Conservation (phyloP, 2,113 vertebrate species). For the Turnix velox region DNA sequence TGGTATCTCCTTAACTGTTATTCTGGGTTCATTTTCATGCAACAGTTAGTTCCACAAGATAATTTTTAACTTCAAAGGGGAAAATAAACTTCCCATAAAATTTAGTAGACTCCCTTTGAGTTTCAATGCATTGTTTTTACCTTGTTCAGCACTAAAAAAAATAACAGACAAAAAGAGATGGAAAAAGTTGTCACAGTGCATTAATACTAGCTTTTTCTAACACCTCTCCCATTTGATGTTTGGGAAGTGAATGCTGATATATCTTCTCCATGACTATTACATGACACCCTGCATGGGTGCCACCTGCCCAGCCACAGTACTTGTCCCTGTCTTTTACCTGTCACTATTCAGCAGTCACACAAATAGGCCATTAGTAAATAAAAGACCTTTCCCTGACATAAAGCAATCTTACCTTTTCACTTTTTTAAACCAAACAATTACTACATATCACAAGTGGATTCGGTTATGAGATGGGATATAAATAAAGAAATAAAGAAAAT, state of each 20-base stretch:
- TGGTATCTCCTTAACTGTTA: not conserved
- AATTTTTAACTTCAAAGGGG: not conserved
- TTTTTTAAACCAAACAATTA: not conserved
- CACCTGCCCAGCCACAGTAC: not conserved
- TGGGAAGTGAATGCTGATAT: not conserved
- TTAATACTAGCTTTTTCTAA: not conserved
- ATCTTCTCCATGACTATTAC: not conserved
- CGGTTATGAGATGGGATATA: not conserved
- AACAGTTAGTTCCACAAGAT: not conserved
- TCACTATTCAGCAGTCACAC: not conserved
- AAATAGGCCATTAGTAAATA: not conserved
- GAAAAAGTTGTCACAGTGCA: not conserved
- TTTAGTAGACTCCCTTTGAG: not conserved
- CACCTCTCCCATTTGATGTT: not conserved
- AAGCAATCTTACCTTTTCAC: not conserved
- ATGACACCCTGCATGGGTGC: not conserved
- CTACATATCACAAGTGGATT: not conserved
- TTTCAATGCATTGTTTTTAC: not conserved
- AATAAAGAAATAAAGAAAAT: no score
- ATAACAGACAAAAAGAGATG: fast-evolving
- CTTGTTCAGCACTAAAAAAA: not conserved
- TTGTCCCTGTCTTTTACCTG: not conserved
- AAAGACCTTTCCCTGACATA: not conserved
- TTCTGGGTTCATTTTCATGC: not conserved
- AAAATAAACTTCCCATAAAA: not conserved